Evolutionary conservation across 2,113 vertebrate species (phyloP).

Genomic region (Athene cunicularia): DNA sequence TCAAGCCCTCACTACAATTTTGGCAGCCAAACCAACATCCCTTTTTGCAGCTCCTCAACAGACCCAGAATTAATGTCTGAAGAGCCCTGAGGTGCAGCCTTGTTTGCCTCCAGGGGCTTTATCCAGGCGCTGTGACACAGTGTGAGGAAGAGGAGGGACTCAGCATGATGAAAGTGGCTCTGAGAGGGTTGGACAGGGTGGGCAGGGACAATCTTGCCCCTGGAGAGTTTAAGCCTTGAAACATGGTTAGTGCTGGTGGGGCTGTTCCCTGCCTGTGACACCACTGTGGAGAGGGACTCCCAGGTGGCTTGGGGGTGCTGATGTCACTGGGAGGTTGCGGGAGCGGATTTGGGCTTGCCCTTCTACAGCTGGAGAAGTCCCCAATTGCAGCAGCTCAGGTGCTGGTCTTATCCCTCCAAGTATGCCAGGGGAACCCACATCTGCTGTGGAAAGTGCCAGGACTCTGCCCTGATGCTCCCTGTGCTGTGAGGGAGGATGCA

Average conservation of each 20-base stretch:
- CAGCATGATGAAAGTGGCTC: neutral
- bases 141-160: neutral
- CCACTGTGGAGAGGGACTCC: neutral
- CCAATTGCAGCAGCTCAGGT: fast-evolving
- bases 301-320: neutral
- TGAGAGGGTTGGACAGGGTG: neutral
- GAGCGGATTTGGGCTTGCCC: neutral
- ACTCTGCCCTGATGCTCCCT: neutral
- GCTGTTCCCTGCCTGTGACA: neutral
- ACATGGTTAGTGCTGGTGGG: neutral
- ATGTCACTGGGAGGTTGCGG: neutral
- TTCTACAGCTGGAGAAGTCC: neutral
- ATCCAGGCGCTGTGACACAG: fast-evolving
- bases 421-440: neutral
- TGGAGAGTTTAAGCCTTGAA: neutral
- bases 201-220: neutral
- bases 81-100: neutral
- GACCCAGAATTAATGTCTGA: neutral
- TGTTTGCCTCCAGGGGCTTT: neutral
- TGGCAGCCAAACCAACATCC: neutral
- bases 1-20: neutral
- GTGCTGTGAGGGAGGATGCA: neutral
- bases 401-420: neutral
- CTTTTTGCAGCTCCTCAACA: neutral
- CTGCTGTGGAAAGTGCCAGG: neutral